Base-by-base conservation (phyloP, 1,140 invertebrate genomes). In the Papilio polyxenes region DNA sequence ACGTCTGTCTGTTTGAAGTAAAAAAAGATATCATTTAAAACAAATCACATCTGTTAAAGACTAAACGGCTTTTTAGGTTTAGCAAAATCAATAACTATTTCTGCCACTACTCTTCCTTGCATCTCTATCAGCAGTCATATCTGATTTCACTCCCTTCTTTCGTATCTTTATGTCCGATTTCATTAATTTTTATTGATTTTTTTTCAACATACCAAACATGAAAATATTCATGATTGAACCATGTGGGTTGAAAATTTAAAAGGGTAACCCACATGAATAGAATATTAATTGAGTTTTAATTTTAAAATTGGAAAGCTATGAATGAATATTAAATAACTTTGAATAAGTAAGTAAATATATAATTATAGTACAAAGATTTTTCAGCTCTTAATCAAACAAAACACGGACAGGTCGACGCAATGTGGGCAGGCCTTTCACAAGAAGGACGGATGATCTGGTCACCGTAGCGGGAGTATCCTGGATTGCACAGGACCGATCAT, bases 181-280 rank as follows among this genome's bases (percentile, higher is more conserved):
- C n/a, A 11, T 48, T 48, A 17, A 44, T n/a, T 65, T 31, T 59
- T 5, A 49, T 15, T 17, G 15, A 7, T 8, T 65, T 65, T 31
- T 48, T 69, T 80, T 80, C 10, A 37, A 48, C 59, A 69, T 80
- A 69, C 40, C 62, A 40, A 23, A 80, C 59, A 17, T 59, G 40
- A 65, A 31, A 69, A 80, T 80, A 80, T 80, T 80, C 59, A 20
- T 62, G 49, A 77, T 77, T 77, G 31, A 80, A 69, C 6, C n/a
- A 44, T 10, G 59, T 69, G 78, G 7, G 40, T 44, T 44, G 78
- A 49, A 69, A 78, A 79, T 79, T 23, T 49, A 69, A 80, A 69
- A 69, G 78, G 78, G 78, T 80, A 17, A 2, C 10, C 13, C 7
- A n/a, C 40, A 40, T 69, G 40, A 44, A 80, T 44, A 10, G 78